Conservation (phyloP, 1,140 invertebrate genomes). For the Diabrotica undecimpunctata region DNA sequence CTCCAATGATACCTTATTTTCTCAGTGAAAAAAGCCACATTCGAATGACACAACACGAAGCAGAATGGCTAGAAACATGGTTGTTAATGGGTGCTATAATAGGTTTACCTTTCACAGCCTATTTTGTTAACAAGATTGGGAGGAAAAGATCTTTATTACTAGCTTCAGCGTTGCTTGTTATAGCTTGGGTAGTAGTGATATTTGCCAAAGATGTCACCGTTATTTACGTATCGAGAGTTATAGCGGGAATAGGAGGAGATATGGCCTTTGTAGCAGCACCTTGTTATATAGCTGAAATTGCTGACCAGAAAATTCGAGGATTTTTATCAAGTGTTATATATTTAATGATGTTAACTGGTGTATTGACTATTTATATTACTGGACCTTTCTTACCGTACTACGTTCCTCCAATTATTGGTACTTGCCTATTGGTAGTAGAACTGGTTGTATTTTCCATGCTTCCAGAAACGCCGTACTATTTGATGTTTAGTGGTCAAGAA, state of each 20-base stretch:
- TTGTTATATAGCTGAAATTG: slow-evolving; percentile 40
- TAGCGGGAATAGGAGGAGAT: slow-evolving; percentile 35
- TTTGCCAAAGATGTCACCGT: slow-evolving; percentile 33
- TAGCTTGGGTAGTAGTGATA: slow-evolving; percentile 59
- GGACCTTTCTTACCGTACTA: slow-evolving; percentile 30
- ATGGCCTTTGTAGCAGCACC: slow-evolving; percentile 37
- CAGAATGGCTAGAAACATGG: slow-evolving; percentile 59
- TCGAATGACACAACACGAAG: slow-evolving; percentile 21
- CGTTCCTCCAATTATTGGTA: slow-evolving; percentile 32
- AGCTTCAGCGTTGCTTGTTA: slow-evolving; percentile 54
- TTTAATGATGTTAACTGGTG: slow-evolving; percentile 34
- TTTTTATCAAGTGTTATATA: slow-evolving; percentile 35
- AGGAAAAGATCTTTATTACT: slow-evolving; percentile 58
- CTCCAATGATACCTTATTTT: slow-evolving; percentile 56
- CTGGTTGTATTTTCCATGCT: slow-evolving; percentile 21
- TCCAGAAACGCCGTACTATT: slow-evolving; percentile 35
- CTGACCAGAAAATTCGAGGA: slow-evolving; percentile 37
- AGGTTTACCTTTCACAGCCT: slow-evolving; percentile 54
- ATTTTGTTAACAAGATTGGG: slow-evolving; percentile 58
- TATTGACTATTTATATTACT: slow-evolving; percentile 33
- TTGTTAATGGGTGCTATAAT: slow-evolving; percentile 57
- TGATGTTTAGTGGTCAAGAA: slow-evolving; percentile 31
- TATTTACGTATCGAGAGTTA: slow-evolving; percentile 49
- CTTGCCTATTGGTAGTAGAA: slow-evolving; percentile 13
- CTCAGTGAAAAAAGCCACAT: slow-evolving; percentile 26